Evolutionary conservation across 2,888 invertebrate genomes (phyloP).

Genomic region (Acleris laterana): DNA sequence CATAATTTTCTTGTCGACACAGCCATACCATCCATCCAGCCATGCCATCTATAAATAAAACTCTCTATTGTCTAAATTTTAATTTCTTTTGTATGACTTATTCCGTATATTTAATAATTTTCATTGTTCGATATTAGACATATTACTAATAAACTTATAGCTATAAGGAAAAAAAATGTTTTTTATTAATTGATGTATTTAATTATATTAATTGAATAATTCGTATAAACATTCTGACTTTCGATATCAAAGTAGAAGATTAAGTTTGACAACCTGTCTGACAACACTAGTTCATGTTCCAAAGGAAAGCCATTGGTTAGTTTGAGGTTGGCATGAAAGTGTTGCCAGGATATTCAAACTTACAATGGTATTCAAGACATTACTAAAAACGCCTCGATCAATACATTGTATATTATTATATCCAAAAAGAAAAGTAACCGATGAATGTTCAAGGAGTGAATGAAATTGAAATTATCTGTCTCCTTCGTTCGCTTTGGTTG

Average conservation of each 20-base stretch:
- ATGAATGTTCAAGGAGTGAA: slow-evolving; percentile 24
- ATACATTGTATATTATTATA: not conserved
- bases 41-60: no score
- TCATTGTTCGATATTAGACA: no score
- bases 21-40: no score
- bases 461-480: slow-evolving; percentile 37
- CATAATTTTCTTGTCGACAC: no score
- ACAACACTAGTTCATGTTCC: not conserved
- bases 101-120: no score
- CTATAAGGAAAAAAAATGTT: no score
- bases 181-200: no score
- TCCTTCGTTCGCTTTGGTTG: slow-evolving; percentile 76
- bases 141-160: no score
- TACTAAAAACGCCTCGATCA: slow-evolving; percentile 8
- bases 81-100: no score
- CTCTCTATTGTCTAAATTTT: no score
- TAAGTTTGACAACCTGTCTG: not conserved
- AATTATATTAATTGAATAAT: not conserved
- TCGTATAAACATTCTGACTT: not conserved
- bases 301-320: slow-evolving; percentile 9
- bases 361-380: not conserved
- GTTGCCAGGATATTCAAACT: not conserved
- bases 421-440: slow-evolving; percentile 19
- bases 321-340: not conserved
- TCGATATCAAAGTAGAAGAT: not conserved